Conservation (phyloP, 2,888 invertebrate genomes). For the Sipha maydis region DNA sequence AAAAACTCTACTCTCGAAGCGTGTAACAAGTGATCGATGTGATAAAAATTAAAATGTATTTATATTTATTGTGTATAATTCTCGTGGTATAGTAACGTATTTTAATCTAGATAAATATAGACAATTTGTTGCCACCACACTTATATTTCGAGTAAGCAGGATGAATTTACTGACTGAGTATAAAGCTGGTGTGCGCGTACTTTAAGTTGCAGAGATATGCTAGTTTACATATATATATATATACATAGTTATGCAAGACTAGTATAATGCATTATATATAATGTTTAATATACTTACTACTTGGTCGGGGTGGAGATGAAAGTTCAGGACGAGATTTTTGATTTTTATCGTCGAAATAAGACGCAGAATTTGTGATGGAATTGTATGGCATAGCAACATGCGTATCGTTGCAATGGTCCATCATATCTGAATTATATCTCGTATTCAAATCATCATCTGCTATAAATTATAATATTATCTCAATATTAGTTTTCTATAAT, state of each 20-base stretch:
- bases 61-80: neutral
- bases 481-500: conserved; percentile 3
- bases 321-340: conserved; percentile 35
- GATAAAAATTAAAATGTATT: neutral
- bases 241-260: too few relatives aligned
- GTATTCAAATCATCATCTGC: conserved; percentile 49
- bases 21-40: neutral
- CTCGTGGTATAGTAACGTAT: neutral
- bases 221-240: too few relatives aligned
- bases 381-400: conserved; percentile 33
- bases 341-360: conserved; percentile 40
- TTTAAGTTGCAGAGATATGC: too few relatives aligned
- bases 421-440: conserved; percentile 41
- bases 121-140: too few relatives aligned
- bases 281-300: conserved; percentile 26
- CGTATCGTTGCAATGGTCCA: conserved; percentile 25
- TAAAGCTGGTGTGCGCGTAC: too few relatives aligned
- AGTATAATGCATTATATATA: too few relatives aligned
- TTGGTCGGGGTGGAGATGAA: neutral
- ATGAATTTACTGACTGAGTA: too few relatives aligned
- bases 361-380: conserved; percentile 23
- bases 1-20: neutral
- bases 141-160: too few relatives aligned
- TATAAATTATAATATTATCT: neutral
- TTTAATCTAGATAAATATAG: neutral